Base-by-base conservation (phyloP, 2,797 vertebrate genomes). In the Phrynocephalus forsythii region DNA sequence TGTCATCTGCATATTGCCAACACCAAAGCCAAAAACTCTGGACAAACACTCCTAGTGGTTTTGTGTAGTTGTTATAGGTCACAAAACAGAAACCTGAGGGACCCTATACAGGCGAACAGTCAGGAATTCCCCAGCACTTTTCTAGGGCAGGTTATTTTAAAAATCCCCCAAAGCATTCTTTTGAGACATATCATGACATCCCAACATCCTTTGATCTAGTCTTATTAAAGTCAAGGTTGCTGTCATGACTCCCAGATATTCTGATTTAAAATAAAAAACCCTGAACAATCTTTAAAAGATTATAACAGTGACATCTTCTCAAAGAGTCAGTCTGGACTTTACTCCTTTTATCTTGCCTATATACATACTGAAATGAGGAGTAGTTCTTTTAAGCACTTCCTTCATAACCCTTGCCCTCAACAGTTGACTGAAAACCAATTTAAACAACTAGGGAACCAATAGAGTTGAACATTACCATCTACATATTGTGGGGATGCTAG, bases 111-210 rank as follows among this genome's bases (percentile, higher is more conserved):
- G 52, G 52, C 5, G 8, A 52, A 52, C 52, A 52, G 52, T 11
- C 52, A 52, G 52, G 52, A 52, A 11, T 11, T 52, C 11, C 52
- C 52, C 52, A 52, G 52, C 52, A 52, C 11, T 2, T 44, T 44
- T 44, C 38, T 44, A 79, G 86, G 86, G 72, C 79, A 85, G 89
- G 79, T 73, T 86, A 15, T 88, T 77, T 80, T 52, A 92, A 63
- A 82, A 91, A 82, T 86, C 75, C 85, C 82, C 80, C 84, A 84
- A 93, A 91, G 83, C 69, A 82, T 86, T 0, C 13, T 6, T 79
- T 18, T 68, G 87, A 91, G 85, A 82, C 87, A 84, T 77, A 0
- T n/a, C 24, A 71, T 50, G 86, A 83, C 66, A 20, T 10, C 63
- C 82, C 60, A 0, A 0, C 83, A 69, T 73, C 82, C 26, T 83